Evolutionary conservation across 1,140 invertebrate species (phyloP).

Genomic region (Eupeodes corollae): DNA sequence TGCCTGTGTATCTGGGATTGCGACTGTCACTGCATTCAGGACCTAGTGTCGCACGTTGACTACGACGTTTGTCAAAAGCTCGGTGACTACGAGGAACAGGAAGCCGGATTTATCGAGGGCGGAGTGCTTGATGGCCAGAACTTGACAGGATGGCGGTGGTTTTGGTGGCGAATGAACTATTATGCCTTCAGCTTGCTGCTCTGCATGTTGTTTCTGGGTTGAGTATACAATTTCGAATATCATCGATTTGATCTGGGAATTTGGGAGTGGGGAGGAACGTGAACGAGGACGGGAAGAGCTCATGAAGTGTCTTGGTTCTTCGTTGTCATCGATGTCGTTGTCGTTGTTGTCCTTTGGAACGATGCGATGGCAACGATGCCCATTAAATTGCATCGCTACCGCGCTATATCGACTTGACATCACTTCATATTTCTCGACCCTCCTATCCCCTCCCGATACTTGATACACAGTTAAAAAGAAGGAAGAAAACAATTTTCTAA

Average conservation of each 20-base stretch:
- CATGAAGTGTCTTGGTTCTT: too few relatives aligned
- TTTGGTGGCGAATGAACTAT: neutral
- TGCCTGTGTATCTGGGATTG: constrained; percentile 27
- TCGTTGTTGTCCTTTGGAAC: too few relatives aligned
- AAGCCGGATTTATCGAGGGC: neutral
- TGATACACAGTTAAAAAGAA: too few relatives aligned
- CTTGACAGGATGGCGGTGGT: neutral
- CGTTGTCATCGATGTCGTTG: too few relatives aligned
- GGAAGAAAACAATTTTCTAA: neutral
- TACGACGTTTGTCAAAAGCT: constrained; percentile 16
- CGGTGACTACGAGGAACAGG: neutral
- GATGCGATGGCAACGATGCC: too few relatives aligned
- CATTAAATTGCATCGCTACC: too few relatives aligned
- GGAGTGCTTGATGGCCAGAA: neutral
- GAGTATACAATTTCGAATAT: too few relatives aligned
- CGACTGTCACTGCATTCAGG: constrained; percentile 20
- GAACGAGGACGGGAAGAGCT: too few relatives aligned
- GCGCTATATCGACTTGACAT: too few relatives aligned
- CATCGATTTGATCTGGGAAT: too few relatives aligned
- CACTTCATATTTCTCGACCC: neutral
- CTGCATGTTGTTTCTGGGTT: constrained; percentile 2
- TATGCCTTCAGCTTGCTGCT: constrained; percentile 1
- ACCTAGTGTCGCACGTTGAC: constrained; percentile 15
- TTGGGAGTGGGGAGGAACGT: too few relatives aligned
- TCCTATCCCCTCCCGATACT: neutral